These are phyloP conservation scores for Bombus consobrinus DNA, from an alignment of 1,140 invertebrate species.

Conservation along the genomic window DNA sequence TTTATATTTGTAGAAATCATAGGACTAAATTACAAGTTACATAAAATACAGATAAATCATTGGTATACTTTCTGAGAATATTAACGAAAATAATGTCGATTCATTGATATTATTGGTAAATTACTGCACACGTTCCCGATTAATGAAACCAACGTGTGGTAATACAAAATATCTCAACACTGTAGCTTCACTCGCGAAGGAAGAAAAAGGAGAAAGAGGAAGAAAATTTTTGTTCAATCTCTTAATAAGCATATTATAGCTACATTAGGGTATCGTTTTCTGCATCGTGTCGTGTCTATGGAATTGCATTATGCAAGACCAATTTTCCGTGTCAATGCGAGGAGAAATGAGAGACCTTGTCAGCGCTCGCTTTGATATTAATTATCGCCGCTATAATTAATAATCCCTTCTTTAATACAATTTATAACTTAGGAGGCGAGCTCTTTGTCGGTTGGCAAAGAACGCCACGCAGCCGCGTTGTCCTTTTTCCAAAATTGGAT, in stretches of 20 bases:
- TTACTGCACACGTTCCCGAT: too few relatives aligned
- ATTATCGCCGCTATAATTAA: constrained; percentile 58
- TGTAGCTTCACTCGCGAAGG: too few relatives aligned
- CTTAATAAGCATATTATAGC: background rate
- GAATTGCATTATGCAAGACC: constrained; percentile 9
- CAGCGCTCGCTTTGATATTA: constrained; percentile 59
- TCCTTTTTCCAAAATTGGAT: constrained; percentile 17
- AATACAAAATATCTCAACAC: too few relatives aligned
- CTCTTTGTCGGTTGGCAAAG: constrained; percentile 14
- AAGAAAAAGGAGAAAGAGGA: too few relatives aligned
- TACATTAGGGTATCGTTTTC: background rate
- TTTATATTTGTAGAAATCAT: too few relatives aligned
- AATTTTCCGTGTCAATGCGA: constrained; percentile 42
- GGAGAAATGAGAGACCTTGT: constrained; percentile 44
- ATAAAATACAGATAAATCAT: too few relatives aligned
- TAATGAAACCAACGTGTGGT: too few relatives aligned
- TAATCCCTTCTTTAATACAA: constrained; percentile 63
- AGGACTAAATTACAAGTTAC: too few relatives aligned
- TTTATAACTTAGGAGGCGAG: constrained; percentile 44
- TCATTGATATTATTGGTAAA: too few relatives aligned
- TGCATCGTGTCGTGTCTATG: constrained; percentile 1
- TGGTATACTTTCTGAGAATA: too few relatives aligned
- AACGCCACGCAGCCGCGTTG: background rate
- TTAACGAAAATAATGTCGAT: too few relatives aligned
- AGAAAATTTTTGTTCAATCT: too few relatives aligned